These are phyloP conservation scores for Odontocerum albicorne DNA, from an alignment of 2,888 invertebrate species.

Conservation along the genomic window DNA sequence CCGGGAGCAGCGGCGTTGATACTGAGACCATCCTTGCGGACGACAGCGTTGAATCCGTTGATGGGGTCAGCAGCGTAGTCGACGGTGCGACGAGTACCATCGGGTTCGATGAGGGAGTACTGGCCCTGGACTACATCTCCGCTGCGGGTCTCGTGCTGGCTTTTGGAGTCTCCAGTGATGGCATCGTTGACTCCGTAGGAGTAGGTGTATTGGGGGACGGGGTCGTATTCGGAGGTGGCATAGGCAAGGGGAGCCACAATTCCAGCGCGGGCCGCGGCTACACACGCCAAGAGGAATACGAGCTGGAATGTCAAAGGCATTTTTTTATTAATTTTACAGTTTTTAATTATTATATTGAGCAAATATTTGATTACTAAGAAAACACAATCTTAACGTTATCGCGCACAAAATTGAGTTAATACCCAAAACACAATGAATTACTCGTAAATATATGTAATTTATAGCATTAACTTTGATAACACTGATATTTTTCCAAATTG, in stretches of 20 bases:
- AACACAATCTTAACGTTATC: too few species aligned
- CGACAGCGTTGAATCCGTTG: conserved; percentile 45
- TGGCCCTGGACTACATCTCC: conserved; percentile 56
- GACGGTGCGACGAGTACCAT: conserved; percentile 57
- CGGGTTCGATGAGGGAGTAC: conserved; percentile 57
- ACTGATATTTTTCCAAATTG: too few species aligned
- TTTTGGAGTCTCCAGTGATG: conserved; percentile 59
- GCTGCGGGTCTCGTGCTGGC: conserved; percentile 54
- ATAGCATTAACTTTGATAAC: too few species aligned
- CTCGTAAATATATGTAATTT: too few species aligned
- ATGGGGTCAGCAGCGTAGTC: conserved; percentile 57
- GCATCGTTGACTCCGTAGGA: conserved; percentile 58
- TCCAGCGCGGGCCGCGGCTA: conserved; percentile 46
- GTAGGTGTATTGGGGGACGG: conserved; percentile 46
- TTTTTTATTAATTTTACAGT: neutral
- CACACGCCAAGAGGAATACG: conserved; percentile 47
- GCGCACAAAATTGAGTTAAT: neutral
- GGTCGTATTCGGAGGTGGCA: conserved; percentile 42
- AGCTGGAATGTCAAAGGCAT: conserved; percentile 42
- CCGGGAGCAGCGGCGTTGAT: conserved; percentile 13
- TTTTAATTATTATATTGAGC: neutral
- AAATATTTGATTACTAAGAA: neutral
- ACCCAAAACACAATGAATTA: too few species aligned
- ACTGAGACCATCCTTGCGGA: conserved; percentile 41
- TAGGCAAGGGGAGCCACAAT: conserved; percentile 42